Evolutionary conservation across 2,113 vertebrate species (phyloP), one percentile per base, ranked within the genome.

Genomic region (Silurus asotus): DNA sequence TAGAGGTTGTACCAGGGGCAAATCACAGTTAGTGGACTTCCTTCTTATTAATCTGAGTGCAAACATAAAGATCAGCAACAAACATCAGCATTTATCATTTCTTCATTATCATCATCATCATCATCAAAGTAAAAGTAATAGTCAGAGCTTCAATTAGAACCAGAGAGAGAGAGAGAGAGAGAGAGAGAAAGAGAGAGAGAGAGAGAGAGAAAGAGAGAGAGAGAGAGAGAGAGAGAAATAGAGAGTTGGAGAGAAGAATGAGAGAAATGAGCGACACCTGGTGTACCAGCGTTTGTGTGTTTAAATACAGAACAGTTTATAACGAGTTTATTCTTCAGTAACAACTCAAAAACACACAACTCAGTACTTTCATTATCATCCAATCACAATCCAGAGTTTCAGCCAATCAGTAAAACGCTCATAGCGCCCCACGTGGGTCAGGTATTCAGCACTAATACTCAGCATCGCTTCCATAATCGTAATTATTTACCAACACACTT

Each of bases 21-120:
- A 94, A 94, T 95, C 95, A 95, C 94, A 95, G 94, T 95, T 95
- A 94, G 94, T 95, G 94, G 93, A 93, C 91, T 88, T 93, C 92
- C 91, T 92, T 93, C 88, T 90, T 92, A 93, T 92, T 92, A 92
- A 87, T 92, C 93, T 87, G 91, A 94, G 91, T 93, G 93, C 84
- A 94, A 80, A 93, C 90, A 91, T 87, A 92, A 89, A 90, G 62
- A 81, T 86, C 85, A 83, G 76, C 51, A 91, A 85, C 77, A 89
- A 82, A 83, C 62, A 88, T 81, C 76, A 89, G 23, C 17, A 84
- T 92, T 91, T 87, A 37, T 91, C 58, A 84, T 84, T 76, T 90
- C 90, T 82, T 88, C 28, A 37, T 37, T 2, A 37, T 85, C 88
- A 53, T 88, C 79, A 89, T 37, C 37, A 37, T 37, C 37, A 37